A percentile compares a stretch with the other conserved stretches of the same genome.
These are phyloP conservation scores for Bovichtus diacanthus DNA, from an alignment of 2,797 vertebrate species.

Conservation along the genomic window DNA sequence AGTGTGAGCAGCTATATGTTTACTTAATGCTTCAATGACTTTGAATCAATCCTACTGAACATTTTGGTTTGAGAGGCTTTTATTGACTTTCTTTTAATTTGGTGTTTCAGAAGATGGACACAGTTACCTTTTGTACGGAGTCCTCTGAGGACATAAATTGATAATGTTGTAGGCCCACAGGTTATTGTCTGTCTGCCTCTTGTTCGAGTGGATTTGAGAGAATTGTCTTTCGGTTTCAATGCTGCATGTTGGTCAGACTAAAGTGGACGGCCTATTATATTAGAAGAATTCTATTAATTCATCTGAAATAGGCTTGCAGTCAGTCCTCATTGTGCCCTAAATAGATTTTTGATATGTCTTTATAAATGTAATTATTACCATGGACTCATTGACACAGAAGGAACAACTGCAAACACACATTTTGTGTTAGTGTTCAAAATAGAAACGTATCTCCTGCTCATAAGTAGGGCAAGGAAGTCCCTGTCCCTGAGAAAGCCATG, in stretches of 20 bases:
- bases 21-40: not conserved
- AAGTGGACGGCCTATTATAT: not conserved
- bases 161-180: constrained; percentile 32
- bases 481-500: constrained; percentile 74
- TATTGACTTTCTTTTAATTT: constrained; percentile 13
- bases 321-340: constrained; percentile 17
- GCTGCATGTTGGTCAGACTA: constrained; percentile 10
- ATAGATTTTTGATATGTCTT: constrained; percentile 39
- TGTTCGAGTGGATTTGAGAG: constrained; percentile 31
- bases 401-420: constrained; percentile 21
- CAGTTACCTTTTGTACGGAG: constrained; percentile 20
- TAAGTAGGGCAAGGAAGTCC: constrained; percentile 78
- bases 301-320: constrained; percentile 1
- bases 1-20: not conserved
- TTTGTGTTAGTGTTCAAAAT: constrained; percentile 53
- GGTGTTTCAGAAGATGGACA: constrained; percentile 2
- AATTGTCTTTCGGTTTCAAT: constrained; percentile 28
- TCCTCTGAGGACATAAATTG: constrained; percentile 28
- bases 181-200: constrained; percentile 37
- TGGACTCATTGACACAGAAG: not conserved
- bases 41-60: not conserved
- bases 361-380: constrained; percentile 10
- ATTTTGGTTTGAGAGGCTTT: constrained; percentile 5
- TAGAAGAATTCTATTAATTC: constrained; percentile 25
- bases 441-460: constrained; percentile 63